Conservation (phyloP, 2,888 invertebrate species). For the Leptopterna dolabrata region DNA sequence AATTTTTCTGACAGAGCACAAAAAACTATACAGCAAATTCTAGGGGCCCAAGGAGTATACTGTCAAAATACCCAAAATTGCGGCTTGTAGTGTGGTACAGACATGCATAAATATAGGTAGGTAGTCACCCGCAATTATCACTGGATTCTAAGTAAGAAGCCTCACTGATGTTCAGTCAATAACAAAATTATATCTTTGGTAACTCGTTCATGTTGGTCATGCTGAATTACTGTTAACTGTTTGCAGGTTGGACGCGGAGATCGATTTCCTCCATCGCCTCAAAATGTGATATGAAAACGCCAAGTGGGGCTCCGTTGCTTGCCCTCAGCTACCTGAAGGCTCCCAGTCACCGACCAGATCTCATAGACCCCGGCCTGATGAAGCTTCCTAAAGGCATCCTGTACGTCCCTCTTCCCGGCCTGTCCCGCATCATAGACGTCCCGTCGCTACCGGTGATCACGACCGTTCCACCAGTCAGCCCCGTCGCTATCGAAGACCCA, state of each 20-base stretch:
- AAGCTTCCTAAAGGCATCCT: neutral
- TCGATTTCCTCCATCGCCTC: neutral
- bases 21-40: no score
- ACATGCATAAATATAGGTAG: no score
- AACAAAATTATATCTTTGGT: no score
- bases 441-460: neutral
- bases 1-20: no score
- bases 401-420: neutral
- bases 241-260: neutral
- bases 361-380: neutral
- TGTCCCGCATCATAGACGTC: neutral
- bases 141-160: no score
- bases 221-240: neutral
- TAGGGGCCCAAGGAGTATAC: no score
- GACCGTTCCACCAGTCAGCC: neutral
- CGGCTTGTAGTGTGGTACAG: no score
- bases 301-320: neutral
- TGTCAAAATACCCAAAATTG: no score
- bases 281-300: constrained; percentile 1
- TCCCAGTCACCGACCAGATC: neutral
- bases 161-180: no score
- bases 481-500: constrained; percentile 60
- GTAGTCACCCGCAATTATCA: no score
- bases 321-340: neutral
- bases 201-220: no score